Conservation (phyloP, 2,797 vertebrate genomes). For the Onychomys torridus region DNA sequence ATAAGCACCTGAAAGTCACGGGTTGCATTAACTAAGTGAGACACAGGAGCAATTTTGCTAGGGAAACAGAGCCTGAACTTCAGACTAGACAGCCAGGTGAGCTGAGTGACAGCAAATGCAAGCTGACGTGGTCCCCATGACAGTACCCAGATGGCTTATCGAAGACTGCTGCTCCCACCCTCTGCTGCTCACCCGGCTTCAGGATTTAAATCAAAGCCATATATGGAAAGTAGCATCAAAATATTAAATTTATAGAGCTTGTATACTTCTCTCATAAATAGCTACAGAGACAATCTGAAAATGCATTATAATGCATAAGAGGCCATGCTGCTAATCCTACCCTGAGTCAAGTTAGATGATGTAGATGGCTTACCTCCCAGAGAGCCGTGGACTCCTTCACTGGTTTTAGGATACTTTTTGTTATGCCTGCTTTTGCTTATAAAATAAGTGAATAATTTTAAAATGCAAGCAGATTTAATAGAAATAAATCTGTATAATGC, state of each 20-base stretch:
- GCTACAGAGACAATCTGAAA: background rate
- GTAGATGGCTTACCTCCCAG: background rate
- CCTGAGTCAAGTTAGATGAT: background rate
- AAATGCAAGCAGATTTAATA: background rate
- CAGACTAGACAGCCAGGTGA: background rate
- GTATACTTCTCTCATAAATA: background rate
- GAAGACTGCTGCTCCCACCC: background rate
- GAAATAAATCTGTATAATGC: background rate
- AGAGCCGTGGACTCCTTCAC: background rate
- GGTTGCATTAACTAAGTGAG: slow-evolving; percentile 61
- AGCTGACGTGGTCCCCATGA: background rate
- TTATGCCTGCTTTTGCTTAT: background rate
- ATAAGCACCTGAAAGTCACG: slow-evolving; percentile 60
- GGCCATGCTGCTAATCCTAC: background rate
- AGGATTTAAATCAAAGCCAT: slow-evolving; percentile 42
- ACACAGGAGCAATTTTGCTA: slow-evolving; percentile 42
- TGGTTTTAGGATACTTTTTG: background rate
- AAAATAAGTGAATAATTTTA: background rate
- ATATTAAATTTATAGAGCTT: background rate
- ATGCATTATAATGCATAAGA: background rate
- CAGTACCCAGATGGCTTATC: background rate
- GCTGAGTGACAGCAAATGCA: background rate
- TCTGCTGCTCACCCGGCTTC: background rate
- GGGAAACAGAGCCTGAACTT: background rate
- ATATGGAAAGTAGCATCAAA: background rate